Evolutionary conservation across 2,888 invertebrate genomes (phyloP), one percentile per base, ranked within the genome.

Genomic region (Dynastes hyllus): DNA sequence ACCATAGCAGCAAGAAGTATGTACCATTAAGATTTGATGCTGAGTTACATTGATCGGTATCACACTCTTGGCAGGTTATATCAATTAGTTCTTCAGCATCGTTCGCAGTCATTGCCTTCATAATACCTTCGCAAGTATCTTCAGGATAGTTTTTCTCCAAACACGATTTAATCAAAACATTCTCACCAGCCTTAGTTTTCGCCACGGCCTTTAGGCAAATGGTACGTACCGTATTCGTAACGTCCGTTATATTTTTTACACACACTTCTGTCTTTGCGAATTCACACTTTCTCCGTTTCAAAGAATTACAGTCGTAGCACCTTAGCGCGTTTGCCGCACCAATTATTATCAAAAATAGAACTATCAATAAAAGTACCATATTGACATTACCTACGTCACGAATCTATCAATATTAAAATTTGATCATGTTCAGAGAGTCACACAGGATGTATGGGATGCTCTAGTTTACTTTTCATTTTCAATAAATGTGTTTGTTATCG

Each of bases 291-390:
- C 4, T 16, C 0, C n/a, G 8, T 6, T 5, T 40, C 27, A 63
- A 63, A 11, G 61, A 8, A 27, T 63, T 63, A 8, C 66, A 66
- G 6, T n/a, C 4, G 16, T 66, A 66, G 13, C 66, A 66, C 8
- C 16, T 3, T 40, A 66, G 3, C 5, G 40, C 40, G 0, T 4
- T n/a, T 13, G 40, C 9, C 11, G 16, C 5, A 66, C 45, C 45
- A 45, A 45, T 45, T 45, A 45, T 11, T 11, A 8, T 8, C 8
- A 45, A 8, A 2, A 45, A 8, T 8, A 45, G 45, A 8, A 45
- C 9, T 45, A 45, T 45, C 11, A 8, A 45, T 8, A 37, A 37
- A 5, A 37, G 5, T 5, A 37, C 32, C 32, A 37, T 37, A 37
- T 37, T 37, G 32, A 37, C 32, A 5, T 37, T 37, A 37, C 32